Evolutionary conservation across 2,888 invertebrate species (phyloP).

Genomic region (Asteroscopus sphinx): DNA sequence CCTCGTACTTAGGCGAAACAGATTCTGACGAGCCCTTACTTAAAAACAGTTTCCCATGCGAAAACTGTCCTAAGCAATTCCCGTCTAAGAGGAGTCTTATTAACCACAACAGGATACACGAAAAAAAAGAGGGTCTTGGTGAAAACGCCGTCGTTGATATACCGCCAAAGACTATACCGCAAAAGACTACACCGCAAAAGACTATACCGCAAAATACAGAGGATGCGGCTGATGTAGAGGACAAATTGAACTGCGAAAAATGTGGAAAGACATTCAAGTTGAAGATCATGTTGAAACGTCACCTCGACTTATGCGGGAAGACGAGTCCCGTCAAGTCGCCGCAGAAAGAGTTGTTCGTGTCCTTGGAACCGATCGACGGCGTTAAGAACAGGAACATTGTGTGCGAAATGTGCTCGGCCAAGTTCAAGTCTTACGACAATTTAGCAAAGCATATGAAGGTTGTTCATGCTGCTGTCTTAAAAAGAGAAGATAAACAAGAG

Average conservation of each 20-base stretch:
- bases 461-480: constrained; percentile 78
- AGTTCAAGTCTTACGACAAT: constrained; percentile 78
- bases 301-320: constrained; percentile 73
- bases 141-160: constrained; percentile 56
- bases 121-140: constrained; percentile 43
- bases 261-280: constrained; percentile 84
- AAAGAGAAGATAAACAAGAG: constrained; percentile 53
- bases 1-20: constrained; percentile 75
- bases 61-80: constrained; percentile 73
- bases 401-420: constrained; percentile 78
- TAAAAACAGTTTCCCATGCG: constrained; percentile 70
- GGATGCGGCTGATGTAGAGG: constrained; percentile 71
- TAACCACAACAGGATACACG: constrained; percentile 71
- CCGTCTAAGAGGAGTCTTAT: constrained; percentile 62
- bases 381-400: constrained; percentile 59
- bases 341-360: constrained; percentile 76
- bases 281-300: constrained; percentile 86
- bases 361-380: constrained; percentile 79
- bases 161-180: constrained; percentile 59
- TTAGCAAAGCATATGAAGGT: constrained; percentile 81
- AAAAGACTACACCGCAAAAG: too few species aligned
- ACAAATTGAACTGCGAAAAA: constrained; percentile 76
- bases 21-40: constrained; percentile 81
- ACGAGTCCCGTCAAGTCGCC: constrained; percentile 60
- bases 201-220: constrained; percentile 60